These are phyloP conservation scores for Philopedon plagiatum DNA, from an alignment of 2,888 invertebrate genomes.

Conservation along the genomic window DNA sequence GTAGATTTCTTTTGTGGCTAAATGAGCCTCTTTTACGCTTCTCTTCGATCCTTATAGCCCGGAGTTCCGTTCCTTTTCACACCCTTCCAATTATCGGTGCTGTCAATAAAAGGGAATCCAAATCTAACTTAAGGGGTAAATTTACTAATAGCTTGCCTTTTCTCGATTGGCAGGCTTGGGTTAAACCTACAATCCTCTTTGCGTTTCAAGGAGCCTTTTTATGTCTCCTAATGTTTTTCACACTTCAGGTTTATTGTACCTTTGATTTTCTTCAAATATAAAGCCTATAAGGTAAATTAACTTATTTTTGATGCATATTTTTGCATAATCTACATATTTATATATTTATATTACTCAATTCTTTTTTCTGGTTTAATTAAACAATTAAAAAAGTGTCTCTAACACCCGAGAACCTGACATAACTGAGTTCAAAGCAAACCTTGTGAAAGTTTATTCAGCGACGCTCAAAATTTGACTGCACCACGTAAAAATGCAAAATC, in stretches of 20 bases:
- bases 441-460: too few relatives aligned
- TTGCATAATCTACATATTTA: too few relatives aligned
- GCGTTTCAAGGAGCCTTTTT: slow-evolving; percentile 25
- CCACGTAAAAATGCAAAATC: too few relatives aligned
- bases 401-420: too few relatives aligned
- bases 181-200: slow-evolving; percentile 35
- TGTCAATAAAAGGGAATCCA: slow-evolving; percentile 62
- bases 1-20: slow-evolving; percentile 19
- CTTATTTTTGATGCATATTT: not conserved
- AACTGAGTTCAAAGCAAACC: too few relatives aligned
- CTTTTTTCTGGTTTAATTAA: too few relatives aligned
- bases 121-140: slow-evolving; percentile 58
- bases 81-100: slow-evolving; percentile 63
- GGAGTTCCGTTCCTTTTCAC: slow-evolving; percentile 26
- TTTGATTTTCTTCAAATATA: not conserved
- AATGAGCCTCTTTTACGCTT: slow-evolving; percentile 24
- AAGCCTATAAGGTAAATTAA: slow-evolving; percentile 6
- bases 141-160: slow-evolving; percentile 52
- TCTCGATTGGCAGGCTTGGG: slow-evolving; percentile 30
- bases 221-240: slow-evolving; percentile 26
- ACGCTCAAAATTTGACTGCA: too few relatives aligned
- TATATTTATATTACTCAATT: too few relatives aligned
- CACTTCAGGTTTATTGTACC: slow-evolving; percentile 19
- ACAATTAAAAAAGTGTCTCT: too few relatives aligned
- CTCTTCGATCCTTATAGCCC: slow-evolving; percentile 22